A percentile compares a stretch with the other conserved stretches of the same genome.
These are phyloP conservation scores for Oscheius onirici DNA, from an alignment of 2,888 invertebrate species.

Conservation along the genomic window DNA sequence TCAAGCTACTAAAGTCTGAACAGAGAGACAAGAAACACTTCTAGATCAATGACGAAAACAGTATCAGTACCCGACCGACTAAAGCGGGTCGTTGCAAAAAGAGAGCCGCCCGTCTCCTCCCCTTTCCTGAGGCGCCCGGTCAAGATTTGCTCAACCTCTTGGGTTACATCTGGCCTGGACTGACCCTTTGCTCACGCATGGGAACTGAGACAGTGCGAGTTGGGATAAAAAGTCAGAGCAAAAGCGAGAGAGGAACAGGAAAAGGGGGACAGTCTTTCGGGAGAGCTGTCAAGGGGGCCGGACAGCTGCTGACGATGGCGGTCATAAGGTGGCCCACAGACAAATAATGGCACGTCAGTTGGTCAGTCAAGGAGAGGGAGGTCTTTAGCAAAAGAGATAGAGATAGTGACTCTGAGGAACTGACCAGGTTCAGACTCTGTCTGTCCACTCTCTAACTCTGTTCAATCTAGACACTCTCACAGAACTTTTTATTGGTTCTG, in stretches of 20 bases:
- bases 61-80: not conserved
- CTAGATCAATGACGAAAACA: not conserved
- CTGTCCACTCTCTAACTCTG: too few relatives aligned
- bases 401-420: too few relatives aligned
- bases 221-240: not conserved
- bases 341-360: constrained; percentile 15
- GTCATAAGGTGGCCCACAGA: not conserved
- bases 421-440: too few relatives aligned
- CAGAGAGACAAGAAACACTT: not conserved
- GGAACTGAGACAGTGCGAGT: not conserved
- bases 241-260: not conserved
- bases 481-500: too few relatives aligned
- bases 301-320: not conserved
- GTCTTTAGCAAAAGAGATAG: too few relatives aligned
- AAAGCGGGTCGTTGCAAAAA: not conserved
- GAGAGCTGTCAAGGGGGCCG: not conserved
- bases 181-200: not conserved
- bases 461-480: too few relatives aligned
- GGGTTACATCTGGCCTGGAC: not conserved
- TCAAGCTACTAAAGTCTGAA: too few relatives aligned
- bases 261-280: not conserved
- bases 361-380: constrained; percentile 1
- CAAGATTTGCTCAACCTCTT: not conserved
- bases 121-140: not conserved
- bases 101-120: too few relatives aligned